These are phyloP conservation scores for Cotesia glomerata DNA, from an alignment of 1,140 invertebrate species.

Conservation along the genomic window DNA sequence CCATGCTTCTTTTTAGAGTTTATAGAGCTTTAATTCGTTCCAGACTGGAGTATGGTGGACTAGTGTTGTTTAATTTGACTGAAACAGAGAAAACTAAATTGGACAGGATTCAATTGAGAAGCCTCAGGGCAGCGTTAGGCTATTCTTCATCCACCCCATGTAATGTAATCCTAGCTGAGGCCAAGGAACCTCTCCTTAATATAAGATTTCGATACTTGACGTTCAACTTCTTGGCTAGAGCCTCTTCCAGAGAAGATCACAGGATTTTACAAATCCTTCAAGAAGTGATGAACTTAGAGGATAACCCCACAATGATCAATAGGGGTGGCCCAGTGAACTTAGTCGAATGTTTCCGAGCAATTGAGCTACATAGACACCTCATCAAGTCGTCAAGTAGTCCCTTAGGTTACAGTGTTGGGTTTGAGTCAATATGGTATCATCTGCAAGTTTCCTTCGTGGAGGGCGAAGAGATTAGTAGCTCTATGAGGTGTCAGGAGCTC, in stretches of 20 bases:
- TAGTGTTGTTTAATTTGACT: constrained; percentile 13
- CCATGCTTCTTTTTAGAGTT: background rate
- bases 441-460: too few species aligned
- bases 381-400: too few species aligned
- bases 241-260: background rate
- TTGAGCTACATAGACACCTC: too few species aligned
- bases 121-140: constrained; percentile 24
- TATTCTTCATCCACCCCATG: constrained; percentile 24
- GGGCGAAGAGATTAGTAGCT: too few species aligned
- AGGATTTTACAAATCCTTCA: too few species aligned
- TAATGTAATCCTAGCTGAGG: constrained; percentile 26
- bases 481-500: background rate
- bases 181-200: background rate
- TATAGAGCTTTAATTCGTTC: constrained; percentile 2
- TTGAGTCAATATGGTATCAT: too few species aligned
- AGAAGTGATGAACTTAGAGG: too few species aligned
- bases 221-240: background rate
- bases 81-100: background rate
- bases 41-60: constrained; percentile 20
- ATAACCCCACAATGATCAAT: too few species aligned
- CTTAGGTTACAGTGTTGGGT: too few species aligned
- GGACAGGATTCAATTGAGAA: constrained; percentile 22
- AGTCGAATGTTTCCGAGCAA: too few species aligned
- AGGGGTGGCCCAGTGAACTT: too few species aligned
- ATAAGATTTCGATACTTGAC: constrained; percentile 2